These are phyloP conservation scores for Rhynchonycteris naso DNA, from an alignment of 2,797 vertebrate species.

Conservation along the genomic window DNA sequence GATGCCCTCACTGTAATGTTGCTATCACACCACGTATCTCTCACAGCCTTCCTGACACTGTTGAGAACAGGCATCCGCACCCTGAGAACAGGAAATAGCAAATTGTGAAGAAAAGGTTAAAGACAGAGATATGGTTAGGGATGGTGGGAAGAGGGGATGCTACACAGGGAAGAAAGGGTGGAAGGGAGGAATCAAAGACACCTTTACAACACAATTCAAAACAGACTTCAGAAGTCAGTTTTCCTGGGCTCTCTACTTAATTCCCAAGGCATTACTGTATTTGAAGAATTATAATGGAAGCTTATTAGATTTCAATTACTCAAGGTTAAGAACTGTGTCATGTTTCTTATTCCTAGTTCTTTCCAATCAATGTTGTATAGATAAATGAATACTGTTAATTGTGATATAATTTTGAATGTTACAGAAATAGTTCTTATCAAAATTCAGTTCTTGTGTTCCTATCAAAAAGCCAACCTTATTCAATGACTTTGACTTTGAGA, in stretches of 20 bases:
- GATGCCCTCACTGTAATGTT: no score
- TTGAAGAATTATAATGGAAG: not conserved
- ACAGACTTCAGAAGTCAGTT: no score
- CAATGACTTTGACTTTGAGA: not conserved
- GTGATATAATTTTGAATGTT: not conserved
- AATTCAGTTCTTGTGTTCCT: not conserved
- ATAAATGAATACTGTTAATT: not conserved
- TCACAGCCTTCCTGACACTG: not conserved
- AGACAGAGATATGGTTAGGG: not conserved
- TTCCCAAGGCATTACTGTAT: not conserved
- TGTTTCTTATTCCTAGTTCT: not conserved
- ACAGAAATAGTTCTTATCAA: not conserved
- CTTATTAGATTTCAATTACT: not conserved
- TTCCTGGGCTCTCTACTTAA: not conserved
- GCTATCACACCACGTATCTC: accelerated
- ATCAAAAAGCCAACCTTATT: not conserved
- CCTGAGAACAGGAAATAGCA: not conserved
- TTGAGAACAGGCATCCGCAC: not conserved
- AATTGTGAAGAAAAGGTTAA: not conserved
- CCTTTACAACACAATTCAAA: not conserved
- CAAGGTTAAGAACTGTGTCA: not conserved
- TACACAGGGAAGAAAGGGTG: not conserved
- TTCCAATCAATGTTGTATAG: not conserved
- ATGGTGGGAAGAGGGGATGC: not conserved
- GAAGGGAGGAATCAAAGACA: not conserved